Base-by-base conservation (phyloP, 53 echinoderm and acorn worm genomes). In the Holothuria leucospilota region DNA sequence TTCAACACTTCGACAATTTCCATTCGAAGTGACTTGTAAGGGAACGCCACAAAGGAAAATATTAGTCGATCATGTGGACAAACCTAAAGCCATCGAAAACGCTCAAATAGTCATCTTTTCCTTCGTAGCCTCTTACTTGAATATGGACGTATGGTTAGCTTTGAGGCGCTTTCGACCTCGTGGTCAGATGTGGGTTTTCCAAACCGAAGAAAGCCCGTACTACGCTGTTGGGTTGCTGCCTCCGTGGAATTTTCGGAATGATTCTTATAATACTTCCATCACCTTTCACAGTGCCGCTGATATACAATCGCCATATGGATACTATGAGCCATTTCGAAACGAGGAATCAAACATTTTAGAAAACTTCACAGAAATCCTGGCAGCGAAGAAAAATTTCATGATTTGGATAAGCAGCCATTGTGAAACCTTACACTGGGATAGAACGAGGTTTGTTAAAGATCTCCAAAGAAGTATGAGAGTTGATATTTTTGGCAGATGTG, bases 101-200 rank as follows among this genome's bases (percentile, higher is more conserved):
- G 51, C 78, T 24, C 52, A 78, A 18, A 53, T 78, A 29, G 58
- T 78, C 5, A 29, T 78, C 28, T 78, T 78, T 18, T 56, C 56
- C 9, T 78, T 78, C 18, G 78, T 78, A 12, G 51, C 42, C 23
- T 26, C 20, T 5, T 78, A 78, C 78, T 28, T 78, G 13, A 52
- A 78, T 26, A 78, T 78, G 78, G 28, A 78, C 14, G 78, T 78
- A 9, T 78, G 78, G 56, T 25, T 13, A 28, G 24, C 20, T n/a
- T 26, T 77, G 2, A 46, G 77, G 16, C n/a, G 23, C 9, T 52
- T 51, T 23, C 18, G 51, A 26, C 25, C 52, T 8, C 39, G 20
- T 26, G 77, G 53, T 25, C 78, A 78, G 51, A 78, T 78, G 78
- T 78, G 78, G 78, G 78, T 59, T 13, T 78, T 78, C 78, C 78